Conservation (phyloP, 2,113 vertebrate genomes). For the Lethenteron reissneri region DNA sequence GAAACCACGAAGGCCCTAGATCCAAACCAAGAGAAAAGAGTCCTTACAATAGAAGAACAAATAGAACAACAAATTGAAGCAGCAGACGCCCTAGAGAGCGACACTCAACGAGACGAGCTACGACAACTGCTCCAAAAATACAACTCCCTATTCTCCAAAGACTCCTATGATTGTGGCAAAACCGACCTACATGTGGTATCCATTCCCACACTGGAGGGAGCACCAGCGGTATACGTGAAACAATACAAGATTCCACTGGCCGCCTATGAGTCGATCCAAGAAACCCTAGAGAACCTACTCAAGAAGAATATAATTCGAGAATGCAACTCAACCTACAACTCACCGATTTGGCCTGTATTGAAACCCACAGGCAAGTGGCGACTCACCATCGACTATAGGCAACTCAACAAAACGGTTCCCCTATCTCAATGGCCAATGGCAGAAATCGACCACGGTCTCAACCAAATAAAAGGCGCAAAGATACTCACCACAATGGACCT, state of each 20-base stretch:
- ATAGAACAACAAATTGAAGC: neutral
- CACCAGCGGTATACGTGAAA: neutral
- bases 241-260: neutral
- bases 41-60: neutral
- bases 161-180: no score
- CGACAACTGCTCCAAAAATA: neutral
- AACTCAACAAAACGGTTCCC: slow-evolving; percentile 10
- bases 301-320: neutral
- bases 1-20: no score
- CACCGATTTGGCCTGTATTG: slow-evolving; percentile 5
- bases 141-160: neutral
- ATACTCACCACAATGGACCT: no score
- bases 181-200: no score
- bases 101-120: neutral
- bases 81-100: neutral
- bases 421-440: slow-evolving; percentile 10
- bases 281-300: neutral
- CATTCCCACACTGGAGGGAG: neutral
- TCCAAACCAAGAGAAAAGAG: no score
- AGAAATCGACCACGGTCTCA: slow-evolving; percentile 9
- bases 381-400: slow-evolving; percentile 9
- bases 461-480: no score
- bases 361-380: slow-evolving; percentile 8
- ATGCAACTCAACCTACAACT: neutral
- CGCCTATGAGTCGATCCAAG: neutral